These are phyloP conservation scores for Synergus gifuensis DNA, from an alignment of 2,888 invertebrate species.

Conservation along the genomic window DNA sequence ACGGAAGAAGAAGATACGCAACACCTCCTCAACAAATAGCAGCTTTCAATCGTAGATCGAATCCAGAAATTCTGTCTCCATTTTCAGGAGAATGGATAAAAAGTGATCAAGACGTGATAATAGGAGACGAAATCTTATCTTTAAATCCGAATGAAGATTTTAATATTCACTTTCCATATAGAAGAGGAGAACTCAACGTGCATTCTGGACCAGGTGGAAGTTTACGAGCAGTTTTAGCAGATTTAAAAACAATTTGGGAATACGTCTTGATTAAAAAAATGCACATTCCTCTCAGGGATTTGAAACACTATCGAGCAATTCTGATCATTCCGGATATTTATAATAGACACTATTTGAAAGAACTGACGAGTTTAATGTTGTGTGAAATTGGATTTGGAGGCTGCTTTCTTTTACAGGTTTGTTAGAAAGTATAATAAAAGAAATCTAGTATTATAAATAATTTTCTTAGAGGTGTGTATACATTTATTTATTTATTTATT, in stretches of 20 bases:
- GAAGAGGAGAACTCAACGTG: constrained; percentile 92
- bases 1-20: constrained; percentile 88
- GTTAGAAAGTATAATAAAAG: not conserved
- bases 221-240: constrained; percentile 88
- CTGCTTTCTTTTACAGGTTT: constrained; percentile 89
- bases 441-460: constrained; percentile 35
- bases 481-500: no score
- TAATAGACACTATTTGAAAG: constrained; percentile 90
- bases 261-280: constrained; percentile 87
- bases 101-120: constrained; percentile 83
- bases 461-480: not conserved
- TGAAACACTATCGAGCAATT: constrained; percentile 91
- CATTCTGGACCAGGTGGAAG: constrained; percentile 92
- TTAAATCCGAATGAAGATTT: constrained; percentile 85
- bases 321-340: constrained; percentile 94
- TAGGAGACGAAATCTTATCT: constrained; percentile 88
- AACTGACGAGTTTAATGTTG: constrained; percentile 89
- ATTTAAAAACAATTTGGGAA: constrained; percentile 94
- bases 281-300: constrained; percentile 83
- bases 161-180: constrained; percentile 94
- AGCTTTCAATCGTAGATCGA: constrained; percentile 89
- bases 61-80: constrained; percentile 83
- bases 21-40: constrained; percentile 95
- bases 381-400: constrained; percentile 91
- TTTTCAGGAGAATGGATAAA: constrained; percentile 83